These are phyloP conservation scores for Oscheius sp. DNA, from an alignment of 2,888 invertebrate genomes.

Conservation along the genomic window DNA sequence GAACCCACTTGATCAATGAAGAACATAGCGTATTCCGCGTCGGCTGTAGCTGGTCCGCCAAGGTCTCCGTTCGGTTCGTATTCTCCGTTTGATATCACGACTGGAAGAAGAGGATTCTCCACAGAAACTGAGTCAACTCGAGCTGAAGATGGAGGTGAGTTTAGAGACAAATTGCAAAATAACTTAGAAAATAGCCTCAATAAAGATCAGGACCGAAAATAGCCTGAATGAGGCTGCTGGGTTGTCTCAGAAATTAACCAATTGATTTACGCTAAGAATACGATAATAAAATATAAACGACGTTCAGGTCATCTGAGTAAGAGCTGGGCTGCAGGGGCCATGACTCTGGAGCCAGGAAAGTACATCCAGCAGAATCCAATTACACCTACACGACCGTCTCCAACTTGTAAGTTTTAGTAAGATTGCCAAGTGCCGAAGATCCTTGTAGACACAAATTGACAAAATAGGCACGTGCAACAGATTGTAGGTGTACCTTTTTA, in stretches of 20 bases:
- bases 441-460: too few species aligned
- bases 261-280: too few species aligned
- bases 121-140: constrained; percentile 24
- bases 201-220: too few species aligned
- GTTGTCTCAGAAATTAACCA: too few species aligned
- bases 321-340: constrained; percentile 24
- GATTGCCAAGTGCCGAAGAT: too few species aligned
- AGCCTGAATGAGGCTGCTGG: too few species aligned
- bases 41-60: constrained; percentile 9
- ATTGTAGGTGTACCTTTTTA: too few species aligned
- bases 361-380: constrained; percentile 1
- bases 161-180: not conserved
- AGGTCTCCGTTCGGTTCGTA: constrained; percentile 28
- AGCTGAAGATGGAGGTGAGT: constrained; percentile 28
- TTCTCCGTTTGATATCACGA: constrained; percentile 4
- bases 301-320: constrained; percentile 24
- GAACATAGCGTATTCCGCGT: constrained; percentile 15
- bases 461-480: too few species aligned
- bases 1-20: constrained; percentile 5
- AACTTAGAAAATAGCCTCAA: not conserved
- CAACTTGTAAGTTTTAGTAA: constrained; percentile 1
- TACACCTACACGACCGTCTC: constrained; percentile 8
- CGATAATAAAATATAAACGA: too few species aligned
- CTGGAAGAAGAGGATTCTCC: constrained; percentile 18
- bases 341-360: constrained; percentile 5